Percentiles rank a stretch among this genome's conserved stretches.
phyloP scores from a whole-genome alignment of 2,113 vertebrate genomes.

The Numida meleagris region DNA sequence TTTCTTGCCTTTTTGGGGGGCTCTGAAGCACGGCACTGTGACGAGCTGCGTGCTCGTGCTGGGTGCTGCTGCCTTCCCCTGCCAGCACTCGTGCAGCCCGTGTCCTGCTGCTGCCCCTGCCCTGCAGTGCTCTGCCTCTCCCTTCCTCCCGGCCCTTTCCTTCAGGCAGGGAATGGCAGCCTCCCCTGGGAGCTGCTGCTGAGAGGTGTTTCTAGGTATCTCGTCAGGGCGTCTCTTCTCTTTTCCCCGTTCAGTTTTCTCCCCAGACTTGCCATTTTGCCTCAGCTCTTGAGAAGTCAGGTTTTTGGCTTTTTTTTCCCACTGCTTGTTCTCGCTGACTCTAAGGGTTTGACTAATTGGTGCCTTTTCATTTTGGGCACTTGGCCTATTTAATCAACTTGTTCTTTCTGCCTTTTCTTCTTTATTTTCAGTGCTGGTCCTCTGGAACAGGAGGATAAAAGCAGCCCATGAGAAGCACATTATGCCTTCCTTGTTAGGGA shows the following conservation, averaged over 20 bases:
- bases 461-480: background rate
- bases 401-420: background rate
- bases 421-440: background rate
- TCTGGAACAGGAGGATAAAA: background rate
- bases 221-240: background rate
- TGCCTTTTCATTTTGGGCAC: background rate
- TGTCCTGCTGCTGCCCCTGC: background rate
- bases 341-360: background rate
- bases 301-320: background rate
- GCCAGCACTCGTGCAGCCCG: fast-evolving
- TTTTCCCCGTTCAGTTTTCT: background rate
- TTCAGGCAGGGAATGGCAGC: background rate
- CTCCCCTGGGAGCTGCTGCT: background rate
- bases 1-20: background rate
- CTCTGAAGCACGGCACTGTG: too few relatives aligned
- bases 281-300: background rate
- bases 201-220: background rate
- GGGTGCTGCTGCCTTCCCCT: background rate
- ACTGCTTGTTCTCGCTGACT: background rate
- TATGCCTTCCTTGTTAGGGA: background rate
- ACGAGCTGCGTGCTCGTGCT: background rate
- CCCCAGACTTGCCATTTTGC: background rate
- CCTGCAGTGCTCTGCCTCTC: too few relatives aligned
- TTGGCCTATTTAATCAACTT: background rate
- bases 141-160: background rate